These are phyloP conservation scores for Microtus agrestis DNA, from an alignment of 2,797 vertebrate genomes.

Conservation along the genomic window DNA sequence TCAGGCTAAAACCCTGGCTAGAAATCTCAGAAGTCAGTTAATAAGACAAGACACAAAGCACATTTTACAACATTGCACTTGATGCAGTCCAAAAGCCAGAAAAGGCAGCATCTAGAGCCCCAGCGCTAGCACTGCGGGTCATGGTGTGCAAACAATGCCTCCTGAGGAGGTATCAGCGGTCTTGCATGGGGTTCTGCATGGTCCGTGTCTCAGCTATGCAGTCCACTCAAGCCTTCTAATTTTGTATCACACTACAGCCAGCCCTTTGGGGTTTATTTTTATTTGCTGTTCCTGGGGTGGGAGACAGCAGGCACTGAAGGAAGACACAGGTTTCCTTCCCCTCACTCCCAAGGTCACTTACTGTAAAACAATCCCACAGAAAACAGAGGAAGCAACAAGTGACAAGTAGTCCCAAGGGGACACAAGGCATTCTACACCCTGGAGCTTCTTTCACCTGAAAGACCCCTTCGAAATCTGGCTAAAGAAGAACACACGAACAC, in stretches of 20 bases:
- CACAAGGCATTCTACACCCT: no score
- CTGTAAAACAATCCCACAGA: no score
- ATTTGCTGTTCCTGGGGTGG: no score
- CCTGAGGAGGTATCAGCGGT: background rate
- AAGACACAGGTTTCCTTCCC: background rate
- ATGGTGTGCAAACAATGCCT: background rate
- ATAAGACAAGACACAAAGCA: background rate
- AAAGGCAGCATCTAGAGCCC: background rate
- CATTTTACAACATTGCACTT: background rate
- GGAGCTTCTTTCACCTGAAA: background rate
- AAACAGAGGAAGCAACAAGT: background rate
- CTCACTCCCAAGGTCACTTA: background rate
- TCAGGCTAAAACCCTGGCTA: background rate
- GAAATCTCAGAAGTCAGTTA: background rate
- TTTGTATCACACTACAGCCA: accelerated
- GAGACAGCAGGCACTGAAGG: background rate
- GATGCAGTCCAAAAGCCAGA: background rate
- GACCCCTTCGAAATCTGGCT: background rate
- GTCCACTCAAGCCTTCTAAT: background rate
- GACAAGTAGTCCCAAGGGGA: no score
- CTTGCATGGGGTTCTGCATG: background rate
- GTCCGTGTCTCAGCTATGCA: background rate
- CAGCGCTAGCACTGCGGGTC: background rate
- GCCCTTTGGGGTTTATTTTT: background rate
- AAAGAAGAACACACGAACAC: background rate